These are phyloP conservation scores for Myopa testacea DNA, from an alignment of 2,888 invertebrate genomes.

Conservation along the genomic window DNA sequence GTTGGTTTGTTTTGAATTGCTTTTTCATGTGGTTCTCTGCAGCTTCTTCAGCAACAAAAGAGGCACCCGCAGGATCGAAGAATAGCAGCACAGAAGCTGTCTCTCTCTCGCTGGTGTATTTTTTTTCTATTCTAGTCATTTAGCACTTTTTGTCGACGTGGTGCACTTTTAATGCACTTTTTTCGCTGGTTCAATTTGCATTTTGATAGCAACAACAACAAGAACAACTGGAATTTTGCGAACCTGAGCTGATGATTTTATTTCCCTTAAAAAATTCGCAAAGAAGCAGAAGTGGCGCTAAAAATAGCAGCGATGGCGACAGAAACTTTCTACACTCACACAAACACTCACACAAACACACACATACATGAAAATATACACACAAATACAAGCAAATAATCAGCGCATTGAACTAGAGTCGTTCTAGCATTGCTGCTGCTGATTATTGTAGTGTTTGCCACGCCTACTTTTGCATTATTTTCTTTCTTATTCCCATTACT, in stretches of 20 bases:
- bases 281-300: background rate
- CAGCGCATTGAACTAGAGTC: background rate
- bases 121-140: background rate
- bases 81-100: too few relatives aligned
- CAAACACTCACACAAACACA: background rate
- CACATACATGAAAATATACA: background rate
- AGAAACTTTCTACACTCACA: background rate
- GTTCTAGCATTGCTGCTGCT: background rate
- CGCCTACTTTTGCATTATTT: background rate
- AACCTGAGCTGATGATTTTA: background rate
- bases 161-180: constrained; percentile 9
- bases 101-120: background rate
- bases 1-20: background rate
- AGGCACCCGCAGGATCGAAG: too few relatives aligned
- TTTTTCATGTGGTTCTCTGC: background rate
- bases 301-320: too few relatives aligned
- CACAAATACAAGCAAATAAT: background rate
- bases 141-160: background rate
- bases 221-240: background rate
- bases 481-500: background rate
- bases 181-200: background rate
- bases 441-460: background rate
- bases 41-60: background rate
- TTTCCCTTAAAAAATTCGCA: background rate
- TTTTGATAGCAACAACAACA: constrained; percentile 1